These are phyloP conservation scores for Acanthiza pusilla DNA, from an alignment of 2,797 vertebrate species.

Conservation along the genomic window DNA sequence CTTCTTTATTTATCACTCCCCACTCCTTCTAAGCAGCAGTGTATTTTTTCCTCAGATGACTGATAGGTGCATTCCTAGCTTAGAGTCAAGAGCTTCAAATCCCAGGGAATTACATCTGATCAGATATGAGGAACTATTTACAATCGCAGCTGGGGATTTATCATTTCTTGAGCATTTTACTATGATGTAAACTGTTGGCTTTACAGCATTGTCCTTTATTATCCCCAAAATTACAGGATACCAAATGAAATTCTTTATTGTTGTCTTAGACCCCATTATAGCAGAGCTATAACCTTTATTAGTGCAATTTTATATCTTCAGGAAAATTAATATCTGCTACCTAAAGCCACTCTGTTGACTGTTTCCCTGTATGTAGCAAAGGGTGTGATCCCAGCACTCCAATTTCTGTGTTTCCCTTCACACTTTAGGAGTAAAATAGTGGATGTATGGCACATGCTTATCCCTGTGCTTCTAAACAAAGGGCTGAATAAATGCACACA, in stretches of 20 bases:
- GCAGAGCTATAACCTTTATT: neutral
- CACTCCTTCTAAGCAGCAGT: neutral
- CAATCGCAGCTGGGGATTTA: neutral
- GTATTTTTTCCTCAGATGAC: neutral
- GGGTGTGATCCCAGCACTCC: neutral
- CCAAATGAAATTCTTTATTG: neutral
- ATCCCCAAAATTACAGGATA: neutral
- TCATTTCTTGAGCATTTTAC: neutral
- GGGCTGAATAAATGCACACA: neutral
- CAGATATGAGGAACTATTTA: neutral
- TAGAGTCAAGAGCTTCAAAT: neutral
- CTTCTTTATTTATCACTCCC: neutral
- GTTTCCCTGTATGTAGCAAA: neutral
- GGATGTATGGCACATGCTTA: neutral
- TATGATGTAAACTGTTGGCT: neutral
- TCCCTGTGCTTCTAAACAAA: neutral
- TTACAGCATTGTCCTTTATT: neutral
- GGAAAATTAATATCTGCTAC: neutral
- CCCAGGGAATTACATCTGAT: neutral
- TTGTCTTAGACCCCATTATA: neutral
- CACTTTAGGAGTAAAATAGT: neutral
- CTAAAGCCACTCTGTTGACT: neutral
- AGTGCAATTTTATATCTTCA: neutral
- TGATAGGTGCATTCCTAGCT: neutral
- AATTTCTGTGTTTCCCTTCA: neutral